These are phyloP conservation scores for Noctua janthina DNA, from an alignment of 2,888 invertebrate species.

Conservation along the genomic window DNA sequence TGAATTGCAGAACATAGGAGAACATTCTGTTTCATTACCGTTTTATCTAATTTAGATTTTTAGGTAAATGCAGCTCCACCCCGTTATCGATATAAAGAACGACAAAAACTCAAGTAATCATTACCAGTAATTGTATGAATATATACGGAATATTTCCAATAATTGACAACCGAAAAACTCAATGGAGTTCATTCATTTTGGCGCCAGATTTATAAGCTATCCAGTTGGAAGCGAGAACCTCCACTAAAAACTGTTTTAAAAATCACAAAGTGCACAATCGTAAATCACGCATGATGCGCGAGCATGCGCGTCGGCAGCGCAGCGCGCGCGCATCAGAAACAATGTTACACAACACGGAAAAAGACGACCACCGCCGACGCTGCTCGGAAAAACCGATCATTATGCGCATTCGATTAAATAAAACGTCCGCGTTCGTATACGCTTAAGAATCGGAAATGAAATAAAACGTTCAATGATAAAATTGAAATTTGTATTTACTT, in stretches of 20 bases:
- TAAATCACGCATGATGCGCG: slow-evolving; percentile 80
- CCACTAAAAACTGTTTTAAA: slow-evolving; percentile 83
- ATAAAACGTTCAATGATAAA: slow-evolving; percentile 87
- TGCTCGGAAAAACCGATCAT: slow-evolving; percentile 85
- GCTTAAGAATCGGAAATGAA: slow-evolving; percentile 82
- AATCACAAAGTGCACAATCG: slow-evolving; percentile 83
- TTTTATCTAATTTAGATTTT: slow-evolving; percentile 14
- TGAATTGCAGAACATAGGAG: slow-evolving; percentile 5
- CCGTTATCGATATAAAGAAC: slow-evolving; percentile 69
- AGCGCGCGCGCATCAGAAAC: slow-evolving; percentile 80
- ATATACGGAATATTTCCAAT: slow-evolving; percentile 76
- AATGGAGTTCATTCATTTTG: slow-evolving; percentile 86
- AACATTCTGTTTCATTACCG: slow-evolving; percentile 8
- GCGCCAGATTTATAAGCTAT: slow-evolving; percentile 88
- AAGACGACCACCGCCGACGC: slow-evolving; percentile 85
- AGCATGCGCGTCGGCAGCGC: slow-evolving; percentile 72
- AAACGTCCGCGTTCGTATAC: slow-evolving; percentile 82
- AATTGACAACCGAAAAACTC: slow-evolving; percentile 79
- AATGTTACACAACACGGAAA: slow-evolving; percentile 85
- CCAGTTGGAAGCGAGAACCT: slow-evolving; percentile 82
- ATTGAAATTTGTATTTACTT: slow-evolving; percentile 90
- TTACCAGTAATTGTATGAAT: slow-evolving; percentile 74
- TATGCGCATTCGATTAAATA: slow-evolving; percentile 88
- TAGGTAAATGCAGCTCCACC: slow-evolving; percentile 11
- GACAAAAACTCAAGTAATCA: slow-evolving; percentile 71